A percentile compares a stretch with the other conserved stretches of the same genome.
Evolutionary conservation across 2,797 vertebrate genomes (phyloP).

Genomic region (Halcyon chelicuti): DNA sequence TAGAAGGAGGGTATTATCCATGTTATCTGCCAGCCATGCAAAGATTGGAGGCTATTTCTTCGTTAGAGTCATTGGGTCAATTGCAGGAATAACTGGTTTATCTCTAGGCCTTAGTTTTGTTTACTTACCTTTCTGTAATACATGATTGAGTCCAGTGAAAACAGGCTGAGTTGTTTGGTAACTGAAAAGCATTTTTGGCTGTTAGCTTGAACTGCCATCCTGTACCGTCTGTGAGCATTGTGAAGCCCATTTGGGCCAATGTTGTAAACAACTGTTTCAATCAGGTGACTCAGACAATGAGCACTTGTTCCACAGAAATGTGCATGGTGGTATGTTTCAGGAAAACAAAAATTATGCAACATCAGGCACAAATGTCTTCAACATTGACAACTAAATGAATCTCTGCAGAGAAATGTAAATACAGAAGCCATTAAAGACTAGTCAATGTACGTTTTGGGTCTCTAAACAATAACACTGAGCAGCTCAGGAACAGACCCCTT

Average conservation of each 20-base stretch:
- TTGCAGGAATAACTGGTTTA: background rate
- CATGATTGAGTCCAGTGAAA: background rate
- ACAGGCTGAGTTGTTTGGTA: background rate
- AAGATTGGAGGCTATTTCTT: background rate
- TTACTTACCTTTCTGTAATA: background rate
- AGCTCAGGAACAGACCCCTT: background rate
- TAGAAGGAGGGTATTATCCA: background rate
- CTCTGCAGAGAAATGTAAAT: constrained; percentile 66
- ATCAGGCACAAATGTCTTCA: constrained; percentile 39
- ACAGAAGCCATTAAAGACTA: constrained; percentile 36
- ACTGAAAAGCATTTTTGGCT: background rate
- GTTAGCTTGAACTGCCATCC: background rate
- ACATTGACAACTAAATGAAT: constrained; percentile 49
- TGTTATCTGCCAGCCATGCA: background rate
- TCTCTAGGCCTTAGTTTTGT: background rate
- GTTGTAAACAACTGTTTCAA: background rate
- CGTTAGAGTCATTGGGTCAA: background rate
- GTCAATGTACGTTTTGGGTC: background rate
- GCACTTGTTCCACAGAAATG: constrained; percentile 17
- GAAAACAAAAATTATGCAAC: constrained; percentile 66
- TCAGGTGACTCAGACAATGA: background rate
- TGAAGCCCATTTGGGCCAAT: background rate
- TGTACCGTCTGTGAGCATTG: background rate
- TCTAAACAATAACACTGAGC: constrained; percentile 20
- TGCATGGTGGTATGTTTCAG: background rate